Evolutionary conservation across 2,888 invertebrate species (phyloP).

Genomic region (Drosophila ezoana): DNA sequence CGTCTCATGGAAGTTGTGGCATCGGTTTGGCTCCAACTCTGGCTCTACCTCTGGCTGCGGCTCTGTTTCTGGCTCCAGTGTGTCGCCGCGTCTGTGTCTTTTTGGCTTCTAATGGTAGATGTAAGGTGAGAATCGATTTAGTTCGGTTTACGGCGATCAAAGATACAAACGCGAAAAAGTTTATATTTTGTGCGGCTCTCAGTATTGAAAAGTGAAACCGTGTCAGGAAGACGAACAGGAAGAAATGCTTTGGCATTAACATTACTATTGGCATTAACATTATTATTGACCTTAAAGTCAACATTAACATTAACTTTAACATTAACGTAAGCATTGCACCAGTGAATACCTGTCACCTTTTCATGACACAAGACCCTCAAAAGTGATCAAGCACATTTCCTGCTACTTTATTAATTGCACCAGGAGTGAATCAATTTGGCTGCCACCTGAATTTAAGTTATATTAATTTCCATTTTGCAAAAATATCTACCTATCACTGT

Average conservation of each 20-base stretch:
- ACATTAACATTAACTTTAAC: not conserved
- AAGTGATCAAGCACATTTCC: slow-evolving; percentile 20
- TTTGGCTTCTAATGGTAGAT: slow-evolving; percentile 84
- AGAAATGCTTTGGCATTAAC: not conserved
- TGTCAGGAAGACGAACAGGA: slow-evolving; percentile 29
- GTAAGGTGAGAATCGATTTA: slow-evolving; percentile 84
- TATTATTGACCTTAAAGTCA: not conserved
- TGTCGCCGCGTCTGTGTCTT: slow-evolving; percentile 59
- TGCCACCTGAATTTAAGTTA: slow-evolving; percentile 55
- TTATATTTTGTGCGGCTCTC: slow-evolving; percentile 69
- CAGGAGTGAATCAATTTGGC: slow-evolving; percentile 55
- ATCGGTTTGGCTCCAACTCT: slow-evolving; percentile 28
- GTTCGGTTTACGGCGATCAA: slow-evolving; percentile 83
- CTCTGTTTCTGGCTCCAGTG: slow-evolving; percentile 41
- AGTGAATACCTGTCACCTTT: not conserved
- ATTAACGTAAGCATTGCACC: not conserved
- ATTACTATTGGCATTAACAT: not conserved
- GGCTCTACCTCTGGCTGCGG: slow-evolving; percentile 40
- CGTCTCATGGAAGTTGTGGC: slow-evolving; percentile 63
- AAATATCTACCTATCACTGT: slow-evolving; percentile 41
- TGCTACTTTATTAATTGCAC: slow-evolving; percentile 35
- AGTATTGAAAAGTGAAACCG: slow-evolving; percentile 38
- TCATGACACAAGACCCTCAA: slow-evolving; percentile 7
- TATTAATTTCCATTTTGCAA: slow-evolving; percentile 60
- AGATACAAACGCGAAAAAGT: slow-evolving; percentile 84